These are phyloP conservation scores for Vombatus ursinus DNA, from an alignment of 2,113 vertebrate genomes.

Conservation along the genomic window DNA sequence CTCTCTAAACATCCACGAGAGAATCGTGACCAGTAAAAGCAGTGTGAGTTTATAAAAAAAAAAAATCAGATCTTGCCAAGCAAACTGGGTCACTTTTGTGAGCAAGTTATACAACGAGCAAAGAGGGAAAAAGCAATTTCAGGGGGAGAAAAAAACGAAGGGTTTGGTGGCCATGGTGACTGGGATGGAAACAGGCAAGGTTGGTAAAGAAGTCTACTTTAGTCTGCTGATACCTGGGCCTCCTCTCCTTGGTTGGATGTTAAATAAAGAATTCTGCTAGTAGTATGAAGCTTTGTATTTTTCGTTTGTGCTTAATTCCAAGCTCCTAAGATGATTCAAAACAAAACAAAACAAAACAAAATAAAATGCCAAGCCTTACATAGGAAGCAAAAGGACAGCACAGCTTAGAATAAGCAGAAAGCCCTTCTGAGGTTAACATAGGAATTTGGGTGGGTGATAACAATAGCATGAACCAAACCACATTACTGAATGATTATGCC, in stretches of 20 bases:
- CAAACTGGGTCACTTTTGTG: constrained; percentile 72
- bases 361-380: background rate
- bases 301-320: constrained; percentile 39
- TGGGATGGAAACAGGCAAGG: constrained; percentile 2
- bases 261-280: background rate
- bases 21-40: constrained; percentile 71
- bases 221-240: background rate
- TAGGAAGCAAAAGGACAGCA: background rate
- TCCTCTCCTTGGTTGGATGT: background rate
- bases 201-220: background rate
- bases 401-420: background rate
- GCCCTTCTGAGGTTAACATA: background rate
- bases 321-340: background rate
- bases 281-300: background rate
- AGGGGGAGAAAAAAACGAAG: background rate
- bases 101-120: constrained; percentile 59
- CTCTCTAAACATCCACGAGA: constrained; percentile 41
- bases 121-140: constrained; percentile 13
- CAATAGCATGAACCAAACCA: background rate
- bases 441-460: constrained; percentile 11
- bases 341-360: too few species aligned
- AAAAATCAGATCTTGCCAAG: constrained; percentile 63
- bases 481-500: background rate
- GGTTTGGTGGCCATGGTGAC: background rate
- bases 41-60: constrained; percentile 53